Evolutionary conservation across 2,888 invertebrate species (phyloP).

Genomic region (Rutpela maculata): DNA sequence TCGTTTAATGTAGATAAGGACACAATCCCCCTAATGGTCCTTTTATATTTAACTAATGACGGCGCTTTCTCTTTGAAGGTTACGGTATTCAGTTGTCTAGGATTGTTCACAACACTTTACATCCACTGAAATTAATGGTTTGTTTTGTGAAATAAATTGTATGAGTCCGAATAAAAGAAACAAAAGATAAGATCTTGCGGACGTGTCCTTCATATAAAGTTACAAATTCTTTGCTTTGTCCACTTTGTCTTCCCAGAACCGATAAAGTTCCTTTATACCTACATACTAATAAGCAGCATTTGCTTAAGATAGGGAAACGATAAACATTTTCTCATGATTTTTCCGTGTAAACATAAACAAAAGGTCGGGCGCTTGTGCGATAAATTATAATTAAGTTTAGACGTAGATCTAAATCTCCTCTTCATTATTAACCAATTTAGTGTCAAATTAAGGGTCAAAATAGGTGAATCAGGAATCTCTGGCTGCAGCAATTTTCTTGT

Average conservation of each 20-base stretch:
- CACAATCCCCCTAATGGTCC: neutral
- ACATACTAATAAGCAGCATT: conserved; percentile 34
- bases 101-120: conserved; percentile 16
- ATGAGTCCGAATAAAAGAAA: conserved; percentile 28
- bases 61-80: neutral
- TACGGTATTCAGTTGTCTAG: neutral
- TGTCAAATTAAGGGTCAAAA: too few species aligned
- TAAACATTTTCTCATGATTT: conserved; percentile 35
- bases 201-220: conserved; percentile 37
- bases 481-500: too few species aligned
- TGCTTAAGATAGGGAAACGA: conserved; percentile 29
- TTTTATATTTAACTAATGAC: neutral
- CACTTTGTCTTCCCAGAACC: conserved; percentile 26
- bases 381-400: neutral
- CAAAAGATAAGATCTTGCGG: conserved; percentile 31
- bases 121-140: conserved; percentile 27
- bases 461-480: too few species aligned
- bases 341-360: conserved; percentile 4
- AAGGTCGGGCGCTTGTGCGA: neutral
- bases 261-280: conserved; percentile 36
- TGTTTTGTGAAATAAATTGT: conserved; percentile 40
- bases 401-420: neutral
- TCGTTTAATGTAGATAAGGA: neutral
- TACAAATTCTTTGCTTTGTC: conserved; percentile 17
- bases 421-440: neutral